phyloP scores from a whole-genome alignment of 2,113 vertebrate genomes.

The Coptodon rendalli region DNA sequence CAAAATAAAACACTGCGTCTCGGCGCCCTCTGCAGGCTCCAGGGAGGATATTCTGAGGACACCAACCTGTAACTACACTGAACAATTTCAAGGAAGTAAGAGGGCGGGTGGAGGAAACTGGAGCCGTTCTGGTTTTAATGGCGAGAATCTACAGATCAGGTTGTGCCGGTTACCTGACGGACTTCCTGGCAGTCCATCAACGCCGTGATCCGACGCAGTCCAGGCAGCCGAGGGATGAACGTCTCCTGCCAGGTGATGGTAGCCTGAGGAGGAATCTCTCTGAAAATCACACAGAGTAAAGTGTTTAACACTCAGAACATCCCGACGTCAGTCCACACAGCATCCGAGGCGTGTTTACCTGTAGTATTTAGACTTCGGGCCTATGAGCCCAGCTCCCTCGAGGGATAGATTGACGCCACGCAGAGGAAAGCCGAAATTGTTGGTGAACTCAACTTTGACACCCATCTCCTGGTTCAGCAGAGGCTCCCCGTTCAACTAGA shows the following conservation, averaged over 20 bases:
- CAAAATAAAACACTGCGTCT: background rate
- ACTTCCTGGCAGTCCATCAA: slow-evolving; percentile 66
- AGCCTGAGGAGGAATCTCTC: background rate
- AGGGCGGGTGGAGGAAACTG: fast-evolving
- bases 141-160: background rate
- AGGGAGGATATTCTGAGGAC: background rate
- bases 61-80: background rate
- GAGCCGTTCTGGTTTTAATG: background rate
- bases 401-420: slow-evolving; percentile 61
- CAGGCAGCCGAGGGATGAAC: slow-evolving; percentile 60
- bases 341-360: slow-evolving; percentile 48
- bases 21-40: background rate
- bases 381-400: slow-evolving; percentile 70
- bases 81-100: background rate
- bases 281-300: background rate
- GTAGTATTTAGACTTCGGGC: slow-evolving; percentile 38
- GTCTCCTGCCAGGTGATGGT: slow-evolving; percentile 72
- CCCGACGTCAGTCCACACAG: fast-evolving
- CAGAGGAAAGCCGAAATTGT: slow-evolving; percentile 70
- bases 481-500: slow-evolving; percentile 1
- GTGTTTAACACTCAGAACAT: background rate
- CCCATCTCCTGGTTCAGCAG: slow-evolving; percentile 36
- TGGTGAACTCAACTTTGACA: slow-evolving; percentile 78
- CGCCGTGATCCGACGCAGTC: slow-evolving; percentile 71
- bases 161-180: slow-evolving; percentile 47